Evolutionary conservation across 2,888 invertebrate genomes (phyloP).

Genomic region (Lucinisca nassula): DNA sequence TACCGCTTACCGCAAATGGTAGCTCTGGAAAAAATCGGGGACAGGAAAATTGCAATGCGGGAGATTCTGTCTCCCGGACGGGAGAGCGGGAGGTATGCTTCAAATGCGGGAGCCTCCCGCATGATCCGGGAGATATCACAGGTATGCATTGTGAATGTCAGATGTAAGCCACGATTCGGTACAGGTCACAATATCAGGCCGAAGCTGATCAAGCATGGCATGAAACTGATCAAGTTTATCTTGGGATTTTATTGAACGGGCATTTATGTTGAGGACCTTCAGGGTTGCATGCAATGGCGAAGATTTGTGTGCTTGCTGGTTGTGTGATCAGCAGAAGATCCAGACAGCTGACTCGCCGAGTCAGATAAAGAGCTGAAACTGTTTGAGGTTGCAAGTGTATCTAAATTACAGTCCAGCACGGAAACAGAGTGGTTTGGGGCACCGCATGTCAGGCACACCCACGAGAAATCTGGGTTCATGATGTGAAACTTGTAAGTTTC

Average conservation of each 20-base stretch:
- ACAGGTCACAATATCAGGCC: not conserved
- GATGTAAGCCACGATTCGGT: not conserved
- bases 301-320: not conserved
- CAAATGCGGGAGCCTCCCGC: too few relatives aligned
- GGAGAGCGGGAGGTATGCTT: too few relatives aligned
- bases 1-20: too few relatives aligned
- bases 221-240: not conserved
- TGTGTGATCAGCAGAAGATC: not conserved
- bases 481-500: not conserved
- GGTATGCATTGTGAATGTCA: not conserved
- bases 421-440: not conserved
- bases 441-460: not conserved
- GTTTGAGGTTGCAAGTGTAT: not conserved
- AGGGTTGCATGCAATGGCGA: constrained; percentile 1
- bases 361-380: not conserved
- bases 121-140: too few relatives aligned
- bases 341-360: not conserved
- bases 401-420: not conserved
- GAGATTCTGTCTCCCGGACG: too few relatives aligned
- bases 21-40: too few relatives aligned
- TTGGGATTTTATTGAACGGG: not conserved
- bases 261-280: not conserved
- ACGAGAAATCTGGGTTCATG: not conserved
- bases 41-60: too few relatives aligned
- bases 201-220: not conserved